A percentile compares a stretch with the other conserved stretches of the same genome.
These are phyloP conservation scores for Parnassius orleans DNA, from an alignment of 2,888 invertebrate genomes.

Conservation along the genomic window DNA sequence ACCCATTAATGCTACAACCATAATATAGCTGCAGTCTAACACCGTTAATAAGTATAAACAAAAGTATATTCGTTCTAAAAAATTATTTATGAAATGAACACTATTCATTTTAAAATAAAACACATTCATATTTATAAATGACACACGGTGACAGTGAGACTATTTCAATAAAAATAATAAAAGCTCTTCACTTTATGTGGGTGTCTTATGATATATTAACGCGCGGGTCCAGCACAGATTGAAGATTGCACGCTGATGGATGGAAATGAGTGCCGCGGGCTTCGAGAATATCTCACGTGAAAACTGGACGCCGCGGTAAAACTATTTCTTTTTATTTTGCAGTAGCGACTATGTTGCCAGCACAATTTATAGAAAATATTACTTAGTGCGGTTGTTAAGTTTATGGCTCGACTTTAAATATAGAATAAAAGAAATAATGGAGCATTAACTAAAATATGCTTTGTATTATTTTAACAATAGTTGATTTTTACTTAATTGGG, in stretches of 20 bases:
- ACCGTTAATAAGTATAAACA: no score
- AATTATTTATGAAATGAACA: no score
- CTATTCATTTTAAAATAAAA: constrained; percentile 5
- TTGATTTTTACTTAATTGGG: no score
- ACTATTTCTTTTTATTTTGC: neutral
- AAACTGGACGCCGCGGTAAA: neutral
- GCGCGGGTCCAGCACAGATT: constrained; percentile 42
- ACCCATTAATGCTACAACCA: no score
- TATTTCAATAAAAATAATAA: constrained; percentile 12
- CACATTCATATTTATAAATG: constrained; percentile 14
- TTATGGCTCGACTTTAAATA: neutral
- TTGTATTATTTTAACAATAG: no score
- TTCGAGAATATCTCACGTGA: constrained; percentile 11
- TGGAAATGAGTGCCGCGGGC: constrained; percentile 41
- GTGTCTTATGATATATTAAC: constrained; percentile 44
- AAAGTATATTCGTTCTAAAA: no score
- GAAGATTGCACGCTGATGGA: constrained; percentile 56
- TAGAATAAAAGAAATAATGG: no score
- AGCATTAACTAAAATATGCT: no score
- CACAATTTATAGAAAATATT: no score
- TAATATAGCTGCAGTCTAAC: no score
- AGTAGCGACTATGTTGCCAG: no score
- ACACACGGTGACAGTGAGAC: constrained; percentile 4
- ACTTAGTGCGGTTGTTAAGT: neutral
- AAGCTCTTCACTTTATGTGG: constrained; percentile 35